Evolutionary conservation across 92 coral and sea anemone species (phyloP), one percentile per base, ranked within the genome.

Genomic region (Virgularia gustaviana): DNA sequence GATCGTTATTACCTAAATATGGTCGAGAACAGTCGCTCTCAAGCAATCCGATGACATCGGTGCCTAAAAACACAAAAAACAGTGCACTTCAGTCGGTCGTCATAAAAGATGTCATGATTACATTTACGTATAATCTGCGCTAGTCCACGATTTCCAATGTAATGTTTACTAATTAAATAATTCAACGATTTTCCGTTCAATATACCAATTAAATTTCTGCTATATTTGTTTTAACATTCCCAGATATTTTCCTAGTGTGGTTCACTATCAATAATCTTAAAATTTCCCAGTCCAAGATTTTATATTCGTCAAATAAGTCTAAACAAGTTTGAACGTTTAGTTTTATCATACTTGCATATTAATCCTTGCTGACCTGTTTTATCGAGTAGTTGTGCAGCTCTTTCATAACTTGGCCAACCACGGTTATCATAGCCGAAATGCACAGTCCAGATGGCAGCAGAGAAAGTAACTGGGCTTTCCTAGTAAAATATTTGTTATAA

Each of bases 321-420:
- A n/a, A n/a, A n/a, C n/a, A n/a, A n/a, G n/a, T n/a, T n/a, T n/a
- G n/a, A n/a, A n/a, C n/a, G n/a, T n/a, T n/a, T n/a, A n/a, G n/a
- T n/a, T n/a, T n/a, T n/a, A n/a, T n/a, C n/a, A n/a, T n/a, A n/a
- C n/a, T n/a, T n/a, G n/a, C n/a, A n/a, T n/a, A n/a, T n/a, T n/a
- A n/a, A n/a, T n/a, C n/a, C n/a, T n/a, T n/a, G n/a, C 67, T 30
- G 59, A 92, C 98, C 94, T 44, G 98, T 86, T 57, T 89, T 96
- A 70, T 86, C 85, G 11, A 92, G 70, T 60, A 89, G 67, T 53
- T 67, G 88, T 12, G 98, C 98, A 19, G 90, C 98, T 66, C 98
- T 72, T 57, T 92, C 98, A 82, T 89, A 92, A 73, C 94, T 92
- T 13, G 98, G 98, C 96, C 96, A 92, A 10, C 98, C 98, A 43